Evolutionary conservation across 2,797 vertebrate genomes (phyloP).

Genomic region (Phalloptychus januarius): DNA sequence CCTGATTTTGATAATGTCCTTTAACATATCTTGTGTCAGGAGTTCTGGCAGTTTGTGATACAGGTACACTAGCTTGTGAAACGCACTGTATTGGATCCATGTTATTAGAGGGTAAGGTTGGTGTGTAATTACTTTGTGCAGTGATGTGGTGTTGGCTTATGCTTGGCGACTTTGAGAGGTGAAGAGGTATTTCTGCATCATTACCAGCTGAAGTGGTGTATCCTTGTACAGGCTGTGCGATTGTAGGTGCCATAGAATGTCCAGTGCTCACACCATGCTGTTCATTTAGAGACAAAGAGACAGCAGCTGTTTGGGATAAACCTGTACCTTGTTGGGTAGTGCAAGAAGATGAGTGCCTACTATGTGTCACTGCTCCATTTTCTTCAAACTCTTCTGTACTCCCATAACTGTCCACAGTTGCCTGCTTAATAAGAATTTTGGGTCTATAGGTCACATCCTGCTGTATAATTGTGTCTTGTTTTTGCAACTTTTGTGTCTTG

Average conservation of each 20-base stretch:
- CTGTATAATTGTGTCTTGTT: constrained; percentile 44
- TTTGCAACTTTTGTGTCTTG: constrained; percentile 35
- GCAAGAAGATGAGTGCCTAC: constrained; percentile 2
- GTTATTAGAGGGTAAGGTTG: constrained; percentile 19
- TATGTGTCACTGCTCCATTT: constrained; percentile 18
- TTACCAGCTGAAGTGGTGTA: not conserved
- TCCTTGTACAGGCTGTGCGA: constrained; percentile 12
- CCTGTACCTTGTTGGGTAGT: constrained; percentile 18
- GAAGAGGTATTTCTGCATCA: constrained; percentile 29
- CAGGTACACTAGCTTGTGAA: constrained; percentile 23
- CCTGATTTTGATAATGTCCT: constrained; percentile 25
- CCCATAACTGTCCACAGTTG: constrained; percentile 68
- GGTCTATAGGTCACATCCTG: constrained; percentile 35
- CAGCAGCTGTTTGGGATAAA: constrained; percentile 14
- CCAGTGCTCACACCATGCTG: constrained; percentile 14
- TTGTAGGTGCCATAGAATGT: constrained; percentile 24
- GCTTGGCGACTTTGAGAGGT: constrained; percentile 26
- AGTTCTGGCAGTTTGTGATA: constrained; percentile 28
- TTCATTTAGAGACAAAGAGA: constrained; percentile 21
- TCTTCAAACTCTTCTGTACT: constrained; percentile 60
- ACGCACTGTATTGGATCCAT: constrained; percentile 29
- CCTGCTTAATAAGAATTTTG: constrained; percentile 74
- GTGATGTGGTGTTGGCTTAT: constrained; percentile 25
- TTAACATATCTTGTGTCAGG: constrained; percentile 10
- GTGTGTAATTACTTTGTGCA: constrained; percentile 33